Evolutionary conservation across 1,140 invertebrate species (phyloP).

Genomic region (Listronotus bonariensis): DNA sequence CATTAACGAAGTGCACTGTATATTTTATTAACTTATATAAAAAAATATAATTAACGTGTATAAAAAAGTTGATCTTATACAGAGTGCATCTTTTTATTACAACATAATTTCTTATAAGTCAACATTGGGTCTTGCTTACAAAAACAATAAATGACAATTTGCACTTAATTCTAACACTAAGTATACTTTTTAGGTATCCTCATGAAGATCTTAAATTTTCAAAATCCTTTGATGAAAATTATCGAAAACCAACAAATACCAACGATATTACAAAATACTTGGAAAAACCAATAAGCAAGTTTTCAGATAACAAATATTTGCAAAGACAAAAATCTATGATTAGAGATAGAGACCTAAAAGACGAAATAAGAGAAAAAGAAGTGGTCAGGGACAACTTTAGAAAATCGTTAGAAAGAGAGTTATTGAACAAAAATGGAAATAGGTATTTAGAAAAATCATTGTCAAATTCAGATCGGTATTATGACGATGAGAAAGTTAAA

Average conservation of each 20-base stretch:
- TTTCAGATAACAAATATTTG: slow-evolving; percentile 43
- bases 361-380: slow-evolving; percentile 15
- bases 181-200: slow-evolving; percentile 13
- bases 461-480: slow-evolving; percentile 18
- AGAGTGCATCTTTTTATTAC: too few species aligned
- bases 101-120: too few species aligned
- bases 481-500: slow-evolving; percentile 16
- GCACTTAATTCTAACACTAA: too few species aligned
- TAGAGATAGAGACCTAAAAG: slow-evolving; percentile 23
- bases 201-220: slow-evolving; percentile 36
- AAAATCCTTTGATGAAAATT: slow-evolving; percentile 32
- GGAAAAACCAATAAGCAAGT: slow-evolving; percentile 45
- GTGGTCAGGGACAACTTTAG: slow-evolving; percentile 23
- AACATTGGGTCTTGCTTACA: too few species aligned
- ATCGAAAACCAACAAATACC: slow-evolving; percentile 11
- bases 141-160: too few species aligned
- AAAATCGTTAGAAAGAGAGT: slow-evolving; percentile 32
- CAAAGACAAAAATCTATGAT: slow-evolving; percentile 47
- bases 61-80: too few species aligned
- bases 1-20: too few species aligned
- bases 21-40: too few species aligned
- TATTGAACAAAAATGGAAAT: slow-evolving; percentile 14
- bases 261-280: slow-evolving; percentile 40
- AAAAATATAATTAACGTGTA: too few species aligned
- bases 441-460: slow-evolving; percentile 30